These are phyloP conservation scores for Bombus consobrinus DNA, from an alignment of 1,140 invertebrate species.

Conservation along the genomic window DNA sequence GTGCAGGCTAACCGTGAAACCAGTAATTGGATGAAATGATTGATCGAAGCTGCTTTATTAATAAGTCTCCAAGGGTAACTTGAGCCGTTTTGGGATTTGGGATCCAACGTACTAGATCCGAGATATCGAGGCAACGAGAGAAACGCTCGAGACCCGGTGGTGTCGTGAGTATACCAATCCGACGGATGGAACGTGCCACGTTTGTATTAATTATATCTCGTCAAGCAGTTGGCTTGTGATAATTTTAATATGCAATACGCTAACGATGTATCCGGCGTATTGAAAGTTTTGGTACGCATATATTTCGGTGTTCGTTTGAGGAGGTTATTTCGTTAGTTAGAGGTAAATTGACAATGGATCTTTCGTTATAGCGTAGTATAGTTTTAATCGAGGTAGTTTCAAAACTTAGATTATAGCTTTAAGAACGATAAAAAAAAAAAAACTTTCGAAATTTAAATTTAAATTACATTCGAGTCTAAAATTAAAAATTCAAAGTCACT, in stretches of 20 bases:
- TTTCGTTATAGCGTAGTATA: background rate
- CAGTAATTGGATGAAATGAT: conserved; percentile 57
- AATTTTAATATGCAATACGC: background rate
- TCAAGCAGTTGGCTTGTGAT: background rate
- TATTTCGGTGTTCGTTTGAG: background rate
- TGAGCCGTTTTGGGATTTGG: conserved; percentile 58
- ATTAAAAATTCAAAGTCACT: background rate
- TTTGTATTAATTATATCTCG: background rate
- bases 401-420: background rate
- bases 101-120: conserved; percentile 9
- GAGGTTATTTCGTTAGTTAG: background rate
- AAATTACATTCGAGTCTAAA: background rate
- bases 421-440: background rate
- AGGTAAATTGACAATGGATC: background rate
- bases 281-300: background rate
- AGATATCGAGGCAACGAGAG: background rate
- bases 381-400: no score
- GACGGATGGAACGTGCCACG: conserved; percentile 33
- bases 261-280: background rate
- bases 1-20: conserved; percentile 18
- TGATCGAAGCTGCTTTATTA: conserved; percentile 53
- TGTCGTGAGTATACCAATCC: conserved; percentile 24
- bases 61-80: conserved; percentile 50
- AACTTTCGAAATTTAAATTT: background rate
- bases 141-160: background rate